Evolutionary conservation across 2,797 vertebrate genomes (phyloP), one percentile per base, ranked within the genome.

Genomic region (Enoplosus armatus): DNA sequence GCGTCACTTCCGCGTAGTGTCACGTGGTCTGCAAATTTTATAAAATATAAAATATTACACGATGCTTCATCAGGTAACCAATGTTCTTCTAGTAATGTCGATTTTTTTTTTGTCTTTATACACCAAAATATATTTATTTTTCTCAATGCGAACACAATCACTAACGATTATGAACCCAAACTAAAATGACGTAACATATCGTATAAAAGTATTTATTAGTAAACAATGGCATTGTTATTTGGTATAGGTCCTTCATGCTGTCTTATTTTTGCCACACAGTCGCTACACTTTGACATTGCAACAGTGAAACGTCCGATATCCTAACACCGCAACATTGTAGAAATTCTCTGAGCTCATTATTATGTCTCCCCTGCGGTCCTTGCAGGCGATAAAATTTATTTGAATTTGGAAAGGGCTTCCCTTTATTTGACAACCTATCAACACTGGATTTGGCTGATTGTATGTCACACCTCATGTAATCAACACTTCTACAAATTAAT

Each of bases 1-100:
- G 83, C 94, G 95, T 95, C 94, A 95, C 94, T 95, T 95, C 94
- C 94, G 93, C 59, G 65, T 82, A 18, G 3, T 1, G 87, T 94
- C 94, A 94, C 91, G 87, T 93, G 93, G 39, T 71, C 26, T 15
- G 29, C 24, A 4, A 55, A 22, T 2, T 3, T 22, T 22, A 8
- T 47, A 22, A 47, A 3, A 54, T 8, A 11, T 33, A 20, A 50
- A 39, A 45, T 60, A 45, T 27, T 22, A 55, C 27, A 11, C 8
- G 48, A 22, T 45, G 1, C 3, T 33, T 35, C n/a, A 26, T 4
- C 2, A 0, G 2, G 5, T 10, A 0, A 39, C 6, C 11, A 8
- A 5, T 24, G 26, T 24, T 18, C 5, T 33, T 60, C 3, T n/a
- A 12, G 3, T 39, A 3, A 8, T 29, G 2, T 35, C 5, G 24